Conservation (phyloP, 2,888 invertebrate genomes). For the Chrysomela aeneicollis region DNA sequence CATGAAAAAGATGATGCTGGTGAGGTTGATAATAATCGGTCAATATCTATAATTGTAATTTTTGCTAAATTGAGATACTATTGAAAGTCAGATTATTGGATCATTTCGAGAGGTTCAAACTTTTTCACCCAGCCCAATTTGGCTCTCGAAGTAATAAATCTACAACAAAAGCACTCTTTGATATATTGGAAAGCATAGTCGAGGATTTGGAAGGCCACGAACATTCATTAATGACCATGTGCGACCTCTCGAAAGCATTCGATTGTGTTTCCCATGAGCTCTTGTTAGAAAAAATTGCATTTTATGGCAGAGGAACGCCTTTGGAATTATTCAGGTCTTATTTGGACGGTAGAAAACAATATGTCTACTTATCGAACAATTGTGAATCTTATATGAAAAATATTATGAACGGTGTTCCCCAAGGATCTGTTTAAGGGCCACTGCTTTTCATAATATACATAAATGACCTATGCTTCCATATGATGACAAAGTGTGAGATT, state of each 20-base stretch:
- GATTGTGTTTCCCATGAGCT: slow-evolving; percentile 4
- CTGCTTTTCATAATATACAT: neutral
- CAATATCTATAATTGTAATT: slow-evolving; percentile 21
- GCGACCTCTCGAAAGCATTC: slow-evolving; percentile 16
- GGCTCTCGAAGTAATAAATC: slow-evolving; percentile 8
- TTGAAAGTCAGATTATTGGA: slow-evolving; percentile 18
- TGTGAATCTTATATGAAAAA: too few species aligned
- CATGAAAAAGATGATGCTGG: slow-evolving; percentile 17
- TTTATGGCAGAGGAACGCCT: neutral
- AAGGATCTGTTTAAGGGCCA: too few species aligned
- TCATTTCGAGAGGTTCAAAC: slow-evolving; percentile 14
- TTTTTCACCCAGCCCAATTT: slow-evolving; percentile 18
- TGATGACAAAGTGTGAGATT: neutral
- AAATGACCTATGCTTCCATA: neutral
- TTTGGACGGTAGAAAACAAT: neutral
- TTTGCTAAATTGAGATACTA: slow-evolving; percentile 18
- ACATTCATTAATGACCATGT: slow-evolving; percentile 14
- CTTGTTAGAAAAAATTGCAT: neutral
- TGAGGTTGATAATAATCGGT: slow-evolving; percentile 17
- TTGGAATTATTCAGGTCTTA: neutral
- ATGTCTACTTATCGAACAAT: neutral
- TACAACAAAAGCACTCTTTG: slow-evolving; percentile 9
- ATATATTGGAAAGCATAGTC: slow-evolving; percentile 10
- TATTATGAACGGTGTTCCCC: too few species aligned
- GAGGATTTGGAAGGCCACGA: neutral